Evolutionary conservation across 2,888 invertebrate genomes (phyloP).

Genomic region (Pammene fasciana): DNA sequence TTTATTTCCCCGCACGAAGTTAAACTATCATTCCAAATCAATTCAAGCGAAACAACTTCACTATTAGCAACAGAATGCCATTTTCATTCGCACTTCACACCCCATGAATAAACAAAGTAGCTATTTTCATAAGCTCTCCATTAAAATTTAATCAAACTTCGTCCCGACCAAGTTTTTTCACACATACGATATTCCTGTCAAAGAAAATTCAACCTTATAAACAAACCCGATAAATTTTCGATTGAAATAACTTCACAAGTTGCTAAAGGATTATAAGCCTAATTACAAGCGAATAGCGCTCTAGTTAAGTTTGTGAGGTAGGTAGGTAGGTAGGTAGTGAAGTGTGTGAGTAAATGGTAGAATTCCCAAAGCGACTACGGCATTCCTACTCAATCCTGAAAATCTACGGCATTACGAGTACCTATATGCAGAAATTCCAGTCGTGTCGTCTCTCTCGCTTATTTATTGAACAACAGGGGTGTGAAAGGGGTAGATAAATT

Average conservation of each 20-base stretch:
- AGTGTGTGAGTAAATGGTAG: conserved; percentile 6
- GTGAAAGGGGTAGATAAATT: background rate
- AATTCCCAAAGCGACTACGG: conserved; percentile 6
- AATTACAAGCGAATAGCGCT: background rate
- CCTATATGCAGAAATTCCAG: background rate
- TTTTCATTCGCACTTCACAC: conserved; percentile 10
- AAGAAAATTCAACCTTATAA: background rate
- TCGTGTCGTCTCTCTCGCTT: conserved; percentile 4
- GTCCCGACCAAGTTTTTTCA: conserved; percentile 1
- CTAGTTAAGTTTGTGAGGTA: background rate
- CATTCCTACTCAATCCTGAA: conserved; percentile 14
- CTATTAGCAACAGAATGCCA: background rate
- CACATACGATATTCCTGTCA: background rate
- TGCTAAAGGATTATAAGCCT: conserved; percentile 6
- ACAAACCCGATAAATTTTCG: background rate
- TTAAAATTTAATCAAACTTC: conserved; percentile 38
- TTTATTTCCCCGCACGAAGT: background rate
- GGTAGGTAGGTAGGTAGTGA: too few relatives aligned
- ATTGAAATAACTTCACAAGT: background rate
- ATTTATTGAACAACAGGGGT: background rate
- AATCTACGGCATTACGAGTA: background rate
- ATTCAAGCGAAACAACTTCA: background rate
- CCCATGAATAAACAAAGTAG: conserved; percentile 22
- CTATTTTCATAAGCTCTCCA: conserved; percentile 29
- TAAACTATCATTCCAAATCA: conserved; percentile 2